Evolutionary conservation across 2,888 invertebrate genomes (phyloP), one percentile per base, ranked within the genome.

Genomic region (Glyphotaelius pellucidus): DNA sequence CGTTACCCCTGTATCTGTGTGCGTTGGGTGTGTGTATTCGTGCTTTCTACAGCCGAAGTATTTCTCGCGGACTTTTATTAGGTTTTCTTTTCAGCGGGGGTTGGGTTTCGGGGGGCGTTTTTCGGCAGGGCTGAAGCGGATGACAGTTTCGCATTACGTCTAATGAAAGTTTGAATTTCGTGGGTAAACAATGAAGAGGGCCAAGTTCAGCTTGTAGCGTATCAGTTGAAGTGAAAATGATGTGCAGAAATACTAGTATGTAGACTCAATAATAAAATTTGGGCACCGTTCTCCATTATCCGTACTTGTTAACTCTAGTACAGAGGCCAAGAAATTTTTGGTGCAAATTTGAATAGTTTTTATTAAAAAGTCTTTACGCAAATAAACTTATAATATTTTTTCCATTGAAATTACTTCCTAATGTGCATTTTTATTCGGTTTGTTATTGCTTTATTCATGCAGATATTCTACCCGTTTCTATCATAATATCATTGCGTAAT

Each of bases 31-130:
- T 84, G 38, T 89, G 30, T 12, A 4, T 2, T 87, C 3, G 25
- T 35, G 7, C 42, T 30, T 19, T 15, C 67, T 25, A 67, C 14
- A 15, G 47, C 11, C 47, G 47, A 87, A 87, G 32, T 35, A 67
- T 47, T 87, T 67, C 35, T 87, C 87, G 67, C 52, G 52, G 47
- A 87, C 67, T 47, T 87, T 87, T 52, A 87, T 87, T 87, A 32
- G 87, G 5, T 87, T 87, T 87, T 87, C 14, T 52, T 30, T 47
- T 15, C 25, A 67, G 30, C 30, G 25, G 14, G 30, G 67, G 47
- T 12, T 31, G 87, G n/a, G 67, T 30, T 67, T n/a, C 14, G 47
- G 31, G 30, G 25, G 67, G 87, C 52, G 12, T 30, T 87, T 67
- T 67, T 19, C 67, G 67, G 19, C 67, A 67, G 67, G 67, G 67